phyloP scores from a whole-genome alignment of 2,888 invertebrate genomes.

The Cerceris rybyensis region DNA sequence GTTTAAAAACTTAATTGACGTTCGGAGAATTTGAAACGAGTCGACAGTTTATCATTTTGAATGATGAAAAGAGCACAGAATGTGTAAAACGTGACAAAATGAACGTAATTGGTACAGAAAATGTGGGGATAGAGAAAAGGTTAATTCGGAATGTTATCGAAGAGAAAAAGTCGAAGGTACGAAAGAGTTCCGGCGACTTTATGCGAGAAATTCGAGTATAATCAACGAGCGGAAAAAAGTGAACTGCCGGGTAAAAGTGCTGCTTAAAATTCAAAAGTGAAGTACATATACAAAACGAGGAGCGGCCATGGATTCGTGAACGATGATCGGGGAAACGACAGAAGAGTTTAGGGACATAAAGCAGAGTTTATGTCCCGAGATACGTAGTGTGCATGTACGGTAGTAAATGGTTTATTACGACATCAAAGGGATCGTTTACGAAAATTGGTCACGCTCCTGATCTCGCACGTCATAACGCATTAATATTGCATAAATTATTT shows the following conservation, averaged over 20 bases:
- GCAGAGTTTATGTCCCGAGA: slow-evolving; percentile 35
- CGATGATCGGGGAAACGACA: slow-evolving; percentile 42
- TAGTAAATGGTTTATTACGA: slow-evolving; percentile 49
- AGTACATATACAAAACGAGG: slow-evolving; percentile 14
- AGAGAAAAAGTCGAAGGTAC: slow-evolving; percentile 16
- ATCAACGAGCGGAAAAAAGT: slow-evolving; percentile 37
- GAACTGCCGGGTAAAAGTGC: slow-evolving; percentile 13
- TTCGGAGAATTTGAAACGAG: background rate
- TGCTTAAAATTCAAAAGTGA: slow-evolving; percentile 47
- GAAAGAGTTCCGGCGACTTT: slow-evolving; percentile 26
- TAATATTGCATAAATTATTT: slow-evolving; percentile 34
- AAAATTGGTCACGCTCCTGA: slow-evolving; percentile 40
- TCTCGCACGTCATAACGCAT: slow-evolving; percentile 44
- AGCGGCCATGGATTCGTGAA: slow-evolving; percentile 40
- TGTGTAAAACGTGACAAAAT: too few relatives aligned
- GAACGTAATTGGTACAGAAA: background rate
- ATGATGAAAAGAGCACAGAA: too few relatives aligned
- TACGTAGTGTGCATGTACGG: slow-evolving; percentile 9
- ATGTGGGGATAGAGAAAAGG: background rate
- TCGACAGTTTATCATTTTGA: too few relatives aligned
- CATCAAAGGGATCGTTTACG: slow-evolving; percentile 47
- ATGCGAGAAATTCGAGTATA: slow-evolving; percentile 32
- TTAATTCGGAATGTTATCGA: slow-evolving; percentile 7
- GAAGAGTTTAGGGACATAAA: slow-evolving; percentile 45
- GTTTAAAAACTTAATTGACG: background rate